These are phyloP conservation scores for Pteria penguin DNA, from an alignment of 2,888 invertebrate genomes.

Conservation along the genomic window DNA sequence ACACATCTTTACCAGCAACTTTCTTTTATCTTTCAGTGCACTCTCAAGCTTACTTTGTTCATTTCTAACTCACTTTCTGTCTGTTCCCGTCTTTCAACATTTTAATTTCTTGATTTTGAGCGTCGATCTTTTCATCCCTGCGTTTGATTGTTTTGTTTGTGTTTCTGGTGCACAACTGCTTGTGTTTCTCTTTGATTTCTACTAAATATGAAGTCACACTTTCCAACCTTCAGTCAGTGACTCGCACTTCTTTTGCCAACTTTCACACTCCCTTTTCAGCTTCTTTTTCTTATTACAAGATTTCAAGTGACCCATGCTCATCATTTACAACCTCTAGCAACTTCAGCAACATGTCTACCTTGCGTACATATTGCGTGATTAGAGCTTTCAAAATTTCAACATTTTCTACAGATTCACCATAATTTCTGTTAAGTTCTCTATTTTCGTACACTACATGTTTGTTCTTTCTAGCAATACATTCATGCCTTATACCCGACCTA, in stretches of 20 bases:
- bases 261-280: not conserved
- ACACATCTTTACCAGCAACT: slow-evolving; percentile 13
- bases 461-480: too few species aligned
- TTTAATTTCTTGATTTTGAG: not conserved
- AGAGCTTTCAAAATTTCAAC: too few species aligned
- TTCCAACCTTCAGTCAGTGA: not conserved
- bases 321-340: too few species aligned
- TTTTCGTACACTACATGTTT: too few species aligned
- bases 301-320: too few species aligned
- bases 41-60: not conserved
- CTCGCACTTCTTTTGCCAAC: slow-evolving; percentile 2
- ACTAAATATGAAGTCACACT: not conserved
- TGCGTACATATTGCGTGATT: too few species aligned
- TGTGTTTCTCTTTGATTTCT: slow-evolving; percentile 4
- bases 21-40: slow-evolving; percentile 13
- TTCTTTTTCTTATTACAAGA: too few species aligned
- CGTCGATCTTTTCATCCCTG: not conserved
- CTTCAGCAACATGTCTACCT: too few species aligned
- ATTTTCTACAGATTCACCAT: too few species aligned
- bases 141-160: not conserved
- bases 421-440: too few species aligned
- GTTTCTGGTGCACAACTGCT: not conserved
- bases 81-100: not conserved
- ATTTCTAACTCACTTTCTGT: not conserved
- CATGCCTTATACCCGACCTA: too few species aligned